Percentiles rank a stretch among this genome's conserved stretches.
Evolutionary conservation across 2,888 invertebrate species (phyloP).

Genomic region (Agrotis clavis): DNA sequence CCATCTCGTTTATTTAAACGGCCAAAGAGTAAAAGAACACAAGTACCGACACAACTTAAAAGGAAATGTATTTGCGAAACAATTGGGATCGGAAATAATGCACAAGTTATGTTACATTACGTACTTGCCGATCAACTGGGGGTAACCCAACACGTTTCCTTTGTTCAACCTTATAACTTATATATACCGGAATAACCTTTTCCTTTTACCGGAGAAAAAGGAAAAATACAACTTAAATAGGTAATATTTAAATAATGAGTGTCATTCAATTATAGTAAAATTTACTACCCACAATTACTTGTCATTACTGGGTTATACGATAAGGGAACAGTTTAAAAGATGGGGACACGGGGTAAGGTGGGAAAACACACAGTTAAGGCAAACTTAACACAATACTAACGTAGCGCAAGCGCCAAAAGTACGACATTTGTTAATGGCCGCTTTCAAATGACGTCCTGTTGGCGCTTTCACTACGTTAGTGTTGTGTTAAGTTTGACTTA

Average conservation of each 20-base stretch:
- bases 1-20: neutral
- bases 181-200: constrained; percentile 15
- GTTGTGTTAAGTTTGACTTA: too few relatives aligned
- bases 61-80: constrained; percentile 37
- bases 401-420: too few relatives aligned
- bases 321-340: too few relatives aligned
- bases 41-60: constrained; percentile 28
- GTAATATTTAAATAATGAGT: neutral
- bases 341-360: too few relatives aligned
- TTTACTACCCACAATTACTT: neutral
- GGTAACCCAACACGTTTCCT: constrained; percentile 27
- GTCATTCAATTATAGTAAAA: neutral
- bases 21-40: neutral
- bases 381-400: too few relatives aligned
- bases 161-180: constrained; percentile 17
- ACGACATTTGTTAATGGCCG: too few relatives aligned
- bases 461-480: too few relatives aligned
- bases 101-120: constrained; percentile 44
- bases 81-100: constrained; percentile 49
- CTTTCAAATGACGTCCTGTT: too few relatives aligned
- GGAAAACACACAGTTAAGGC: too few relatives aligned
- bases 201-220: neutral
- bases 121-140: constrained; percentile 27
- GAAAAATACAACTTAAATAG: neutral
- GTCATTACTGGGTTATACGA: neutral